These are phyloP conservation scores for Lasiurus borealis DNA, from an alignment of 2,113 vertebrate species.

Conservation along the genomic window DNA sequence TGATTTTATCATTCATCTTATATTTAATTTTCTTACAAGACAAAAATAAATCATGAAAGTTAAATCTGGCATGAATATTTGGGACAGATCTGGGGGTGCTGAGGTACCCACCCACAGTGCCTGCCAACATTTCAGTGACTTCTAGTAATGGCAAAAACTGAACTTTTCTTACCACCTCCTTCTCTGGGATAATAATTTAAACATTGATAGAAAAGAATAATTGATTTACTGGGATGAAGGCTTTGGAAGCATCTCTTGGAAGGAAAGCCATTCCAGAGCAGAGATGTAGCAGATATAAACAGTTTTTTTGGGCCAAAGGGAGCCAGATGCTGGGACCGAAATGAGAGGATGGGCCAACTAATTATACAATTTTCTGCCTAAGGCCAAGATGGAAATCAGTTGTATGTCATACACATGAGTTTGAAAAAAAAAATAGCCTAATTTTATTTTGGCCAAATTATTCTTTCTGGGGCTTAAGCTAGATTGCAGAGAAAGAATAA, in stretches of 20 bases:
- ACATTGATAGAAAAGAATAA: not conserved
- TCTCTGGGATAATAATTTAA: not conserved
- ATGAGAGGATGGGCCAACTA: not conserved
- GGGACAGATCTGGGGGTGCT: not conserved
- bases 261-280: not conserved
- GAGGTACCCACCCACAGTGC: accelerated
- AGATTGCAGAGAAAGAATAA: not conserved
- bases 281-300: not conserved
- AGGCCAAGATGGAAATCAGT: not conserved
- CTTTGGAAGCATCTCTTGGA: not conserved
- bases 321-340: not conserved
- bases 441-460: not conserved
- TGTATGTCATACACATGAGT: not conserved
- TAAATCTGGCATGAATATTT: not conserved
- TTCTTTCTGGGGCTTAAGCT: not conserved
- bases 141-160: not conserved
- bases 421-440: not conserved
- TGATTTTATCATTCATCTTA: not conserved
- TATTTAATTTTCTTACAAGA: slow-evolving; percentile 45
- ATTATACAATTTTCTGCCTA: not conserved
- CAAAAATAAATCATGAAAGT: not conserved
- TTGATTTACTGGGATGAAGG: not conserved
- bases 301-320: not conserved
- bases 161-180: not conserved
- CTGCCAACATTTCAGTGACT: not conserved